Conservation (phyloP, 2,113 vertebrate genomes). For the Oncorhynchus kisutch region DNA sequence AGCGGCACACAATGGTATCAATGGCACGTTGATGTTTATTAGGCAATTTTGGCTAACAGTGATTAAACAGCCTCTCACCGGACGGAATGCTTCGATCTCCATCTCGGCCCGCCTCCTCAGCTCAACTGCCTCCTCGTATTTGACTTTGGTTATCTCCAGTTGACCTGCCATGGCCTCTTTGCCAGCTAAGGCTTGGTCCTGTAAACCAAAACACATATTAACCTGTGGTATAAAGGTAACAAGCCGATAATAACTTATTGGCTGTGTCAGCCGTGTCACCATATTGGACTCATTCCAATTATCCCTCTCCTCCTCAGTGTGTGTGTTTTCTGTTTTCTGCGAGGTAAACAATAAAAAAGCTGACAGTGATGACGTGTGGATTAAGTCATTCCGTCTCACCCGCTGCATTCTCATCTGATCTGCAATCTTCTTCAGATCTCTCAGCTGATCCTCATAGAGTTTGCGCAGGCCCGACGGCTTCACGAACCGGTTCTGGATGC, state of each 20-base stretch:
- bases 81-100: conserved; percentile 75
- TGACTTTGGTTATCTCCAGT: conserved; percentile 69
- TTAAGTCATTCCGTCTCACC: conserved; percentile 49
- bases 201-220: conserved; percentile 44
- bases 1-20: neutral
- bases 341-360: conserved; percentile 13
- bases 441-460: conserved; percentile 72
- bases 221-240: conserved; percentile 22
- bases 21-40: neutral
- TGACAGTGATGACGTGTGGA: neutral
- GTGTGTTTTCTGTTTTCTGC: conserved; percentile 22
- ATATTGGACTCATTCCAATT: neutral
- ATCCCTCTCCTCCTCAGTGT: neutral
- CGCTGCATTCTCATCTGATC: conserved; percentile 69
- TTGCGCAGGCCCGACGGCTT: conserved; percentile 61
- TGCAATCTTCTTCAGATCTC: conserved; percentile 65
- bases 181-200: conserved; percentile 72
- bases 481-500: conserved; percentile 60
- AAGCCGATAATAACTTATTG: neutral
- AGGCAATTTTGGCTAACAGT: neutral
- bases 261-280: neutral
- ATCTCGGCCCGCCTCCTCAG: conserved; percentile 73
- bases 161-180: conserved; percentile 67
- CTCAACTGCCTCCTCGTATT: conserved; percentile 73
- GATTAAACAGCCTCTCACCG: conserved; percentile 54